Evolutionary conservation across 2,888 invertebrate species (phyloP).

Genomic region (Drosophila formosana): DNA sequence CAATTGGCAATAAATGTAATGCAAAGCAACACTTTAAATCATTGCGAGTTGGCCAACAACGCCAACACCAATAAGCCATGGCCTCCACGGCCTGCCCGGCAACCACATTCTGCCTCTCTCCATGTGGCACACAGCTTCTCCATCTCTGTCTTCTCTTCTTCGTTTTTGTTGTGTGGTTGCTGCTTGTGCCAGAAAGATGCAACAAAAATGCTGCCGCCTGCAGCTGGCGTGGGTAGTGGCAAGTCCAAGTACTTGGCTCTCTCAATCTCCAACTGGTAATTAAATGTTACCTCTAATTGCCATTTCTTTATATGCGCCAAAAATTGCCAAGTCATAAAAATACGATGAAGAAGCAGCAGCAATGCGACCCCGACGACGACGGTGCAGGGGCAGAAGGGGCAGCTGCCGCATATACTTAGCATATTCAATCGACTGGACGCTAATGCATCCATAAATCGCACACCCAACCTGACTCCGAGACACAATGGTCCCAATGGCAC

Average conservation of each 20-base stretch:
- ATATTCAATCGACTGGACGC: slow-evolving; percentile 52
- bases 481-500: slow-evolving; percentile 13
- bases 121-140: slow-evolving; percentile 44
- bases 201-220: slow-evolving; percentile 11
- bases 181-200: slow-evolving; percentile 13
- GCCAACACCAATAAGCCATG: slow-evolving; percentile 73
- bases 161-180: not conserved
- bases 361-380: not conserved
- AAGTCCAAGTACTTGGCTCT: slow-evolving; percentile 13
- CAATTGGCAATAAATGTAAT: slow-evolving; percentile 85
- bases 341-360: slow-evolving; percentile 12
- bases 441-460: slow-evolving; percentile 74
- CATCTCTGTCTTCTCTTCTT: not conserved
- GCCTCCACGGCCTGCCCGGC: slow-evolving; percentile 17
- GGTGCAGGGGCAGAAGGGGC: not conserved
- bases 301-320: slow-evolving; percentile 58
- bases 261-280: slow-evolving; percentile 47
- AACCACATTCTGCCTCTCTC: slow-evolving; percentile 8
- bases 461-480: slow-evolving; percentile 5
- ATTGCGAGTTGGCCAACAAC: slow-evolving; percentile 75
- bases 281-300: slow-evolving; percentile 71
- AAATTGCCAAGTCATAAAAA: slow-evolving; percentile 67
- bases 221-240: slow-evolving; percentile 32
- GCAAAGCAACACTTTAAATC: slow-evolving; percentile 85
- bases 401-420: slow-evolving; percentile 25